phyloP scores from a whole-genome alignment of 2,113 vertebrate genomes.

The Pterocles orientalis region DNA sequence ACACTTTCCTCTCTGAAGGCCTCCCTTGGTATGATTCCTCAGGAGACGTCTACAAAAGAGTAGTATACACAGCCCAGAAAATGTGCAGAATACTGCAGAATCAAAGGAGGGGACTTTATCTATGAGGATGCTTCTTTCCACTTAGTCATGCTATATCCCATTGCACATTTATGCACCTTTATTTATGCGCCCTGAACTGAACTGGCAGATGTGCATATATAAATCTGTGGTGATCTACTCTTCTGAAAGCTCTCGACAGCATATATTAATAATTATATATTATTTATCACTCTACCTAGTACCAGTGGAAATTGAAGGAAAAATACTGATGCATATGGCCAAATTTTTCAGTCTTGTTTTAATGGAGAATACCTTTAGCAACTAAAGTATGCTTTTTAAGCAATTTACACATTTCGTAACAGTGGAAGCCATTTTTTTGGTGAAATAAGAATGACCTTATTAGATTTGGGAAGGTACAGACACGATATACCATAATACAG shows the following conservation, averaged over 20 bases:
- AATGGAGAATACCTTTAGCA: neutral
- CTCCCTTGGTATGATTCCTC: neutral
- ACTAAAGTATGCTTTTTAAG: neutral
- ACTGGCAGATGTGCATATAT: neutral
- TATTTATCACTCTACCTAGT: neutral
- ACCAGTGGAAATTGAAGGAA: neutral
- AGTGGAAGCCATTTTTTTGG: neutral
- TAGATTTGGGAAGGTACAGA: neutral
- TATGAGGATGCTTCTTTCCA: neutral
- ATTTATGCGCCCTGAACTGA: neutral
- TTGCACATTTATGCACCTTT: neutral
- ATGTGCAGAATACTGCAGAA: neutral
- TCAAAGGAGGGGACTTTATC: neutral
- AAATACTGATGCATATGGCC: neutral
- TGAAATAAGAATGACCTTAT: neutral
- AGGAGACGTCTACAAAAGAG: neutral
- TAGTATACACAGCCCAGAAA: neutral
- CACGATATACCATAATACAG: neutral
- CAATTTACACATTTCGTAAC: neutral
- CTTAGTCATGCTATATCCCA: neutral
- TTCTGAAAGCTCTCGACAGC: neutral
- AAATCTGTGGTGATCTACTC: neutral
- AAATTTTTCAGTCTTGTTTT: neutral
- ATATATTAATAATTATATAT: constrained; percentile 32
- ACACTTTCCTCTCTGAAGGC: neutral